Evolutionary conservation across 2,888 invertebrate species (phyloP).

Genomic region (Pyrrhosoma nymphula): DNA sequence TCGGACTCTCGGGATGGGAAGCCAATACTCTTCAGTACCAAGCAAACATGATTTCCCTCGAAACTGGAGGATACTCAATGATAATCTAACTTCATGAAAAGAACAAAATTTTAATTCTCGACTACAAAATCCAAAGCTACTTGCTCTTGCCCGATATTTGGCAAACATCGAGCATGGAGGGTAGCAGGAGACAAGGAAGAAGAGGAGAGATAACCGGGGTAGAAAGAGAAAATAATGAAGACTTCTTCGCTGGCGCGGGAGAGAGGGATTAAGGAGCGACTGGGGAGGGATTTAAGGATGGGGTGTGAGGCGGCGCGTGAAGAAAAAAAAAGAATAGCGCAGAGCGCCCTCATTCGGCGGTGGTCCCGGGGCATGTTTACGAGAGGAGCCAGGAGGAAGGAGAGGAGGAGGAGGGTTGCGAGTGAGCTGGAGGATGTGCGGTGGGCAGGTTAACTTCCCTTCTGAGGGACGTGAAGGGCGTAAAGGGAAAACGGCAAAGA

Average conservation of each 20-base stretch:
- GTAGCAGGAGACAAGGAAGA: neutral
- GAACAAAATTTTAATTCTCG: too few relatives aligned
- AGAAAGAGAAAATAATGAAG: neutral
- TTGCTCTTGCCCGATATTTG: too few relatives aligned
- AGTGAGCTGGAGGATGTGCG: neutral
- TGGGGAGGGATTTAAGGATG: neutral
- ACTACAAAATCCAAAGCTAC: too few relatives aligned
- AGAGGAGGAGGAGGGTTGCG: neutral
- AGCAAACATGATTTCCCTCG: too few relatives aligned
- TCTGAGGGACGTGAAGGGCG: too few relatives aligned
- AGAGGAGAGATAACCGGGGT: neutral
- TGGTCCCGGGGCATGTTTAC: slow-evolving; percentile 8
- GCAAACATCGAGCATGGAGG: too few relatives aligned
- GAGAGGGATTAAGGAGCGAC: neutral
- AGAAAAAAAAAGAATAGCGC: neutral
- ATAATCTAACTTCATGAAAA: too few relatives aligned
- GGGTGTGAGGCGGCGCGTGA: neutral
- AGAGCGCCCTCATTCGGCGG: neutral
- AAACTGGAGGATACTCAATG: too few relatives aligned
- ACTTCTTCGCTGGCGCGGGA: neutral
- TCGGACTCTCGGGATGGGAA: too few relatives aligned
- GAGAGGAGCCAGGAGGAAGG: neutral
- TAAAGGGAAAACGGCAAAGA: neutral
- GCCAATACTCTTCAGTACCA: too few relatives aligned
- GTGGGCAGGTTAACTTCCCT: neutral